A percentile compares a stretch with the other conserved stretches of the same genome.
Conservation (phyloP, 2,113 vertebrate genomes). For the Lonchura striata region DNA sequence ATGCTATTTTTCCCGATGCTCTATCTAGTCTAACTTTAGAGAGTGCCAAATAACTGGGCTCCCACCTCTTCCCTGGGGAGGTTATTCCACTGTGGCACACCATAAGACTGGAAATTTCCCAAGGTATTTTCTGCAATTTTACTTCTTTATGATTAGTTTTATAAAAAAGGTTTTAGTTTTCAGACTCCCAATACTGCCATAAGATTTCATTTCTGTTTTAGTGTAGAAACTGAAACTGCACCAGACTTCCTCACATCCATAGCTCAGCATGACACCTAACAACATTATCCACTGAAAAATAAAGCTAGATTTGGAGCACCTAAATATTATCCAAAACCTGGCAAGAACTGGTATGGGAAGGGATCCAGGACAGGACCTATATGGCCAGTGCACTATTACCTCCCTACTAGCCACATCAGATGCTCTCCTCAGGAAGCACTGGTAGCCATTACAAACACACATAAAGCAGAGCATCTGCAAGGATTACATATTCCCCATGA, state of each 20-base stretch:
- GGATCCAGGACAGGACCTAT: background rate
- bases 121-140: background rate
- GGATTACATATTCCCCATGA: background rate
- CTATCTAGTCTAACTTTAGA: constrained; percentile 5
- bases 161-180: background rate
- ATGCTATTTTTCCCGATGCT: background rate
- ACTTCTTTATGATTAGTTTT: background rate
- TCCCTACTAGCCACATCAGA: background rate
- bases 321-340: background rate
- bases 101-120: background rate
- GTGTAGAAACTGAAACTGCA: background rate
- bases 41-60: background rate
- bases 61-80: background rate
- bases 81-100: background rate
- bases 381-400: background rate
- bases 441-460: background rate
- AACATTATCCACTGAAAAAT: background rate
- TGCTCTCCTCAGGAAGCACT: background rate
- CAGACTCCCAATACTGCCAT: background rate
- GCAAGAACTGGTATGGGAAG: background rate
- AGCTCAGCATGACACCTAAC: background rate
- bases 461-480: background rate
- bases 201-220: background rate
- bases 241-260: background rate
- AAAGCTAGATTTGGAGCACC: background rate